A percentile compares a stretch with the other conserved stretches of the same genome.
Conservation (phyloP, 1,140 invertebrate species). For the Mya arenaria region DNA sequence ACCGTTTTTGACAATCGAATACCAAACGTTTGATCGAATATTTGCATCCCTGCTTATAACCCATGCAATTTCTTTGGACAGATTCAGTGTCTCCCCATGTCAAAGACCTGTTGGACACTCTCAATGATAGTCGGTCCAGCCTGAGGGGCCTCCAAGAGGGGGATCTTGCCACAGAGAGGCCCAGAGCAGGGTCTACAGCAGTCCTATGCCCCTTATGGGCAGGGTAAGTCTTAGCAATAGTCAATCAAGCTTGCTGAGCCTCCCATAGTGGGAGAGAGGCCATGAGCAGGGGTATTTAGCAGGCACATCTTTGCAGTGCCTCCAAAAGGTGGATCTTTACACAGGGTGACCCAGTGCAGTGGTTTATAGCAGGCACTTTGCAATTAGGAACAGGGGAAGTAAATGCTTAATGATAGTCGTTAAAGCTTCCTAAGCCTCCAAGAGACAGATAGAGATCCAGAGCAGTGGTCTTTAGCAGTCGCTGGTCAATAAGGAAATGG, state of each 20-base stretch:
- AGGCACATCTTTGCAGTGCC: no score
- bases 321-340: no score
- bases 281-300: no score
- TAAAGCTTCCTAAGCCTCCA: no score
- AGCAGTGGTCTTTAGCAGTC: no score
- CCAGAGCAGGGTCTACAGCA: constrained; percentile 70
- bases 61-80: no score
- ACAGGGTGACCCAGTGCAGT: neutral
- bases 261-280: no score
- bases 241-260: neutral
- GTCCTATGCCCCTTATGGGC: constrained; percentile 61
- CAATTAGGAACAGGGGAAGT: neutral
- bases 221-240: constrained; percentile 35
- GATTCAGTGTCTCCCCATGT: constrained; percentile 47
- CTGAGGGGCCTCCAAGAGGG: constrained; percentile 26
- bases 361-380: neutral
- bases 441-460: no score
- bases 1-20: no score
- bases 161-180: constrained; percentile 20
- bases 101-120: constrained; percentile 10
- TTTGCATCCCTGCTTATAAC: neutral
- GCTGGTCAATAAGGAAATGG: no score
- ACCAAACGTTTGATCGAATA: no score
- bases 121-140: constrained; percentile 36
- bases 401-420: no score